phyloP scores from a whole-genome alignment of 1,140 invertebrate genomes.

The Scylla paramamosain region DNA sequence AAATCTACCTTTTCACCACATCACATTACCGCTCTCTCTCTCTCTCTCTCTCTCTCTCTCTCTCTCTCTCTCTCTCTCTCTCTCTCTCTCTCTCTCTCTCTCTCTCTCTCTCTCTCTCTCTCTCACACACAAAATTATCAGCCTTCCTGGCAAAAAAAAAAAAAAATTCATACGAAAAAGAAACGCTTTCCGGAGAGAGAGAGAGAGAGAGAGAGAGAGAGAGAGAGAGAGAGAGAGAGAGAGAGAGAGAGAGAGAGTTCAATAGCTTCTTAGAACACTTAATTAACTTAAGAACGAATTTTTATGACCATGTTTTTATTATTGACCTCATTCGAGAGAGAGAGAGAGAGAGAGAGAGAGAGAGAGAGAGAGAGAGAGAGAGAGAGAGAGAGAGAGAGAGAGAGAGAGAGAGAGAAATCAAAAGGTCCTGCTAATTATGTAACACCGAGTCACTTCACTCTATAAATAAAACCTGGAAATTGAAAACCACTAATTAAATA shows the following conservation, averaged over 20 bases:
- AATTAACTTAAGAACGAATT: too few relatives aligned
- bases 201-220: neutral
- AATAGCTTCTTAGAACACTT: neutral
- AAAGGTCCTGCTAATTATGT: too few relatives aligned
- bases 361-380: neutral
- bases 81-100: constrained; percentile 45
- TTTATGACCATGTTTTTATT: too few relatives aligned
- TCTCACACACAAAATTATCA: too few relatives aligned
- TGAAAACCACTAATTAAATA: too few relatives aligned
- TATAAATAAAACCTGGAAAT: neutral
- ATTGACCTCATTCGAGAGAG: neutral
- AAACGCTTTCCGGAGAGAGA: neutral
- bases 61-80: constrained; percentile 40
- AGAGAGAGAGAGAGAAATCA: neutral
- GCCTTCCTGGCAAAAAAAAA: too few relatives aligned
- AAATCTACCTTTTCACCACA: too few relatives aligned
- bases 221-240: too few relatives aligned
- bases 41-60: constrained; percentile 29
- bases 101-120: neutral
- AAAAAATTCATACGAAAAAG: neutral
- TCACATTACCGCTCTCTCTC: neutral
- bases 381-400: constrained; percentile 43
- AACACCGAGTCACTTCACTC: too few relatives aligned
- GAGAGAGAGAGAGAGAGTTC: neutral
- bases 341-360: constrained; percentile 44